These are phyloP conservation scores for Girardinichthys multiradiatus DNA, from an alignment of 2,113 vertebrate species.

Conservation along the genomic window DNA sequence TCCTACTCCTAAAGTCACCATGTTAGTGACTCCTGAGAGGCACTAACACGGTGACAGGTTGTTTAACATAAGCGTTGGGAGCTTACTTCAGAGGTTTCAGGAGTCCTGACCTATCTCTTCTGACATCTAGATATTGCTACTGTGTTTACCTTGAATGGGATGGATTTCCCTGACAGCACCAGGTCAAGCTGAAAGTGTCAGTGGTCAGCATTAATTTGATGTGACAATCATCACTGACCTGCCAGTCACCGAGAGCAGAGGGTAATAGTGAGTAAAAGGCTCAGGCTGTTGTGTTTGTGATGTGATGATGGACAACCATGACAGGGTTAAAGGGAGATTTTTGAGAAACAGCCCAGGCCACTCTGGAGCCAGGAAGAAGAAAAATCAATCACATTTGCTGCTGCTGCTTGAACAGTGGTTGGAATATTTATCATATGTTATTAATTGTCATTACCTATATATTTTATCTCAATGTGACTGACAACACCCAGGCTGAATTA, in stretches of 20 bases:
- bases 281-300: slow-evolving; percentile 16
- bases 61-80: slow-evolving; percentile 42
- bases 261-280: slow-evolving; percentile 53
- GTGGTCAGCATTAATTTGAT: slow-evolving; percentile 48
- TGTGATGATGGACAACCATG: neutral
- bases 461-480: too few species aligned
- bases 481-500: too few species aligned
- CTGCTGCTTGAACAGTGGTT: slow-evolving; percentile 21
- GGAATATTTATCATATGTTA: slow-evolving; percentile 38
- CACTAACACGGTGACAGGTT: slow-evolving; percentile 31
- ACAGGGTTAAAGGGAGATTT: slow-evolving; percentile 2
- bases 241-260: slow-evolving; percentile 40
- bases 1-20: too few species aligned
- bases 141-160: slow-evolving; percentile 20
- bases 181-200: slow-evolving; percentile 30
- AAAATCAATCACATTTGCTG: slow-evolving; percentile 59
- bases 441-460: too few species aligned
- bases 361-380: slow-evolving; percentile 23
- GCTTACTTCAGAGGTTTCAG: slow-evolving; percentile 16
- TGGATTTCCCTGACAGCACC: slow-evolving; percentile 52
- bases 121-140: slow-evolving; percentile 34
- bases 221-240: slow-evolving; percentile 61
- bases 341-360: slow-evolving; percentile 26
- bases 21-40: slow-evolving; percentile 6
- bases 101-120: slow-evolving; percentile 33